Conservation (phyloP, 2,113 vertebrate genomes). For the Tragulus kanchil region DNA sequence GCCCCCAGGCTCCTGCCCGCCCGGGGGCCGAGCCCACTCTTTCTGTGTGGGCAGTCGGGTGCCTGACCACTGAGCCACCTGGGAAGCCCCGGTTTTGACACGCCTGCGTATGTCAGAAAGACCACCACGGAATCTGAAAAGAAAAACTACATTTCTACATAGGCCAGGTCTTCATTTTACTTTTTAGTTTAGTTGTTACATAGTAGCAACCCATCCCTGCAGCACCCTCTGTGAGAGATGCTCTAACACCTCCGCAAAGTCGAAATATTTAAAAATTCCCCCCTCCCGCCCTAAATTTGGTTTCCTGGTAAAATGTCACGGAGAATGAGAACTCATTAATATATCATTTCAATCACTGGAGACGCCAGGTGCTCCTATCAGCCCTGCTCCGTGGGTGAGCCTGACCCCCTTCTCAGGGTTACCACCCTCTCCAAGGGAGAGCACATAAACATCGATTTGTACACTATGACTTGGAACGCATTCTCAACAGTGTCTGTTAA, state of each 20-base stretch:
- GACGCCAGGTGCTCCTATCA: slow-evolving; percentile 61
- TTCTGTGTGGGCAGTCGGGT: not conserved
- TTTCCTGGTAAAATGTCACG: slow-evolving; percentile 80
- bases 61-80: not conserved
- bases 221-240: not conserved
- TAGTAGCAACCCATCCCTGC: not conserved
- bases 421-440: not conserved
- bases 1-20: not conserved
- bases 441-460: slow-evolving; percentile 46
- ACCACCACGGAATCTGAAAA: not conserved
- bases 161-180: not conserved
- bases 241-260: not conserved
- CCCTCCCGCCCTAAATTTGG: too few relatives aligned
- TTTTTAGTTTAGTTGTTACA: not conserved
- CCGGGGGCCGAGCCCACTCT: not conserved
- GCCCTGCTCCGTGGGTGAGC: not conserved
- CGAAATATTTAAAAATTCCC: too few relatives aligned
- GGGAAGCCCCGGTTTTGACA: not conserved
- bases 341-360: slow-evolving; percentile 72
- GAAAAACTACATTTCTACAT: not conserved
- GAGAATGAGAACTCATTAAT: slow-evolving; percentile 80
- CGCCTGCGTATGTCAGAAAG: not conserved
- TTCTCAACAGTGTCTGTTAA: not conserved
- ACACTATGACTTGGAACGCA: not conserved
- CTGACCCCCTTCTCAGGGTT: slow-evolving; percentile 32